Evolutionary conservation across 2,888 invertebrate species (phyloP).

Genomic region (Caradrina clavipalpis): DNA sequence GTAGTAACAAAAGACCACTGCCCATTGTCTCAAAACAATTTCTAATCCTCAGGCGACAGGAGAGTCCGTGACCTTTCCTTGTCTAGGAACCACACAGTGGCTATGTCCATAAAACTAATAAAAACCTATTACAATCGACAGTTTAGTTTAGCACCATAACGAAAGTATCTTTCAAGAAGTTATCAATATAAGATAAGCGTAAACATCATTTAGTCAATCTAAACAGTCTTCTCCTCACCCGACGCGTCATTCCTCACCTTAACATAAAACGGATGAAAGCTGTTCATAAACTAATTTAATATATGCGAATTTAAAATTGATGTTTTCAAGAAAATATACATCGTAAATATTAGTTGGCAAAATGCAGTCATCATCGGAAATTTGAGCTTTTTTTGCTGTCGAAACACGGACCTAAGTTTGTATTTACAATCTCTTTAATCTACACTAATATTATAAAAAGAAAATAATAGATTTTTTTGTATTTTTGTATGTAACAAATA

Average conservation of each 20-base stretch:
- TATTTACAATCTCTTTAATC: background rate
- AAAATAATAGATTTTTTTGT: too few relatives aligned
- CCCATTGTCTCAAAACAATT: slow-evolving; percentile 8
- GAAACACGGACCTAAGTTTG: background rate
- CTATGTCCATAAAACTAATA: slow-evolving; percentile 10
- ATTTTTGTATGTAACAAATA: too few relatives aligned
- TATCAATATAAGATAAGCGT: slow-evolving; percentile 12
- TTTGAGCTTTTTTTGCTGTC: background rate
- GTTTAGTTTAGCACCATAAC: slow-evolving; percentile 13
- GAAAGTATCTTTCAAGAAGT: slow-evolving; percentile 23
- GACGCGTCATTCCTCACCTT: slow-evolving; percentile 25
- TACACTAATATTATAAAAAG: too few relatives aligned
- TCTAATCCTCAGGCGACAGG: slow-evolving; percentile 14
- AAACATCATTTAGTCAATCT: slow-evolving; percentile 20
- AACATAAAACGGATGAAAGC: slow-evolving; percentile 36
- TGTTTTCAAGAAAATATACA: slow-evolving; percentile 24
- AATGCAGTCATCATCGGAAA: slow-evolving; percentile 4
- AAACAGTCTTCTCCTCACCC: slow-evolving; percentile 24
- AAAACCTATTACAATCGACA: slow-evolving; percentile 32
- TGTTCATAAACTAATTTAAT: slow-evolving; percentile 40
- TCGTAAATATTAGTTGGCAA: background rate
- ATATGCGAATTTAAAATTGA: slow-evolving; percentile 20
- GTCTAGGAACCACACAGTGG: slow-evolving; percentile 17
- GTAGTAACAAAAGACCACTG: background rate
- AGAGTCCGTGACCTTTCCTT: slow-evolving; percentile 16